Base-by-base conservation (phyloP, 1,140 invertebrate genomes). In the Drosophila grimshawi region DNA sequence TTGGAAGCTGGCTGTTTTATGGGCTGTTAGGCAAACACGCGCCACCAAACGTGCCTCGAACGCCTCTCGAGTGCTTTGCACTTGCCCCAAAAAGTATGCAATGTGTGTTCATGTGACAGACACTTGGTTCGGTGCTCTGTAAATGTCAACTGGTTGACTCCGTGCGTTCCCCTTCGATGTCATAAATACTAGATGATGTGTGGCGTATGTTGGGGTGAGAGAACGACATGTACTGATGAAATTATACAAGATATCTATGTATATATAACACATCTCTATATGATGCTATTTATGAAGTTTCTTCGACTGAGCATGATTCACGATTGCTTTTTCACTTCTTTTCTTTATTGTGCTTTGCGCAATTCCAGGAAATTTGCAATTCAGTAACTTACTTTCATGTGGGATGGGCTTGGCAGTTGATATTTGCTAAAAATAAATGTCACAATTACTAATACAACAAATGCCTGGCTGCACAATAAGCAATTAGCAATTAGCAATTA, bases 1-100 rank as follows among this genome's bases (percentile, higher is more conserved):
- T 51, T 19, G 32, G 32, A 33, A 29, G 37, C 56, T 27, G 45
- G 32, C 45, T 48, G 8, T 61, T 61, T 73, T 55, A 73, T 68
- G 64, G 63, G 11, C 63, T 66, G 69, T 66, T 66, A 57, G 69
- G 33, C 61, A 64, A 52, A 49, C 69, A 72, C 62, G 69, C 69
- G 46, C 33, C 19, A 29, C 7, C 43, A 59, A 72, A 56, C 69
- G 55, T 72, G 69, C 69, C 68, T 4, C 27, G 29, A 43, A 19
- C 29, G 32, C 35, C 30, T 45, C 27, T 3, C 2, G 10, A 27
- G 52, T 49, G 39, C 39, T n/a, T n/a, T 43, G 39, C 39, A 32
- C 39, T 30, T 19, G 27, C 56, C n/a, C 29, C 41, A 4, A 35
- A 52, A 52, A 60, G 52, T 37, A 27, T 30, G 32, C 39, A 57